These are phyloP conservation scores for Zeuzera pyrina DNA, from an alignment of 2,888 invertebrate species.

Conservation along the genomic window DNA sequence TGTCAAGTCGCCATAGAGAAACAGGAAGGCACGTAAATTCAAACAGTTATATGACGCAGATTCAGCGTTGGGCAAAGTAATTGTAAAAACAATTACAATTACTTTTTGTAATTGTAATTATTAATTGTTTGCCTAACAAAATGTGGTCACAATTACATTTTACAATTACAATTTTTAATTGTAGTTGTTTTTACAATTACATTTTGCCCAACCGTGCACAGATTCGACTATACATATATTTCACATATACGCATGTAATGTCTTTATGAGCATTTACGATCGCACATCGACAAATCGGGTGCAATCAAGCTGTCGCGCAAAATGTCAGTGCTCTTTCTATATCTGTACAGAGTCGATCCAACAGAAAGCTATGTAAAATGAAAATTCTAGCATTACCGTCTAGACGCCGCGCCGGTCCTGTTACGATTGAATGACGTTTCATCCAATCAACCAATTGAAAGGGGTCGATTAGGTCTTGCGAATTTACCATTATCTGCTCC, in stretches of 20 bases:
- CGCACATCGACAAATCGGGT: conserved; percentile 44
- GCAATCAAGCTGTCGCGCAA: conserved; percentile 44
- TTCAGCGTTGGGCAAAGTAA: too few relatives aligned
- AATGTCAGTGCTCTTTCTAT: conserved; percentile 67
- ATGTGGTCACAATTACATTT: too few relatives aligned
- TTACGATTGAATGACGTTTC: conserved; percentile 67
- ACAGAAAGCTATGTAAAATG: conserved; percentile 65
- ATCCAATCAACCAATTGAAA: conserved; percentile 65
- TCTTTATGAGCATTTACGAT: conserved; percentile 42
- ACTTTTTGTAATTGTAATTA: too few relatives aligned
- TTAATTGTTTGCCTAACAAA: too few relatives aligned
- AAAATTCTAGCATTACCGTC: conserved; percentile 67
- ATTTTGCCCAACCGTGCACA: too few relatives aligned
- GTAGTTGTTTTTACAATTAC: too few relatives aligned
- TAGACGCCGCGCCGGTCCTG: conserved; percentile 54
- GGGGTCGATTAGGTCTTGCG: conserved; percentile 59
- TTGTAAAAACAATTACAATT: too few relatives aligned
- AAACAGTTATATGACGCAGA: too few relatives aligned
- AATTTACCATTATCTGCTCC: conserved; percentile 24
- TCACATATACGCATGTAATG: conserved; percentile 51
- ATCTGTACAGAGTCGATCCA: conserved; percentile 56
- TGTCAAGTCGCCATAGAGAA: too few relatives aligned
- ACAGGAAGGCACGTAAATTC: too few relatives aligned
- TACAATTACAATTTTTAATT: too few relatives aligned
- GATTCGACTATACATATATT: too few relatives aligned